These are phyloP conservation scores for Harmothoe impar DNA, from an alignment of 2,888 invertebrate species.

Conservation along the genomic window DNA sequence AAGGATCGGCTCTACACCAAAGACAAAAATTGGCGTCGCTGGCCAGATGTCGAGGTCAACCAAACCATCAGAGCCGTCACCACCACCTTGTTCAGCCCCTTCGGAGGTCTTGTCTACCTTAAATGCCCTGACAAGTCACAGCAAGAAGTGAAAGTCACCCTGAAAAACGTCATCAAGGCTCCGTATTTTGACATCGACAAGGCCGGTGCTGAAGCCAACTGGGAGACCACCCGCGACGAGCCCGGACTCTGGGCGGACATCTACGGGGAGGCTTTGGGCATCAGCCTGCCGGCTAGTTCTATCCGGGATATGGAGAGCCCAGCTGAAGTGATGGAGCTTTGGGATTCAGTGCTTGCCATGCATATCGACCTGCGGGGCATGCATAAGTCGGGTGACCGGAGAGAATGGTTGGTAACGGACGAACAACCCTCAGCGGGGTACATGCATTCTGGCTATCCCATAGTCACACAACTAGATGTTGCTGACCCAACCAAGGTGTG, in stretches of 20 bases:
- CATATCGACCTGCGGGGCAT: constrained; percentile 51
- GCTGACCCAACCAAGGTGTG: constrained; percentile 58
- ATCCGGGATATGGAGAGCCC: background rate
- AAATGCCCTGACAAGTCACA: background rate
- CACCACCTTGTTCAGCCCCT: background rate
- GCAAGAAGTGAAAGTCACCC: background rate
- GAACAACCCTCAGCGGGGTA: constrained; percentile 70
- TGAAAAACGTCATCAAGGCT: constrained; percentile 25
- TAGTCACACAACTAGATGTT: constrained; percentile 71
- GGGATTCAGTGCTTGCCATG: constrained; percentile 33
- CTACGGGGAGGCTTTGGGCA: background rate
- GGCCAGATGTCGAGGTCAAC: background rate
- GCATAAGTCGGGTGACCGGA: background rate
- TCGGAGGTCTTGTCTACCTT: constrained; percentile 34
- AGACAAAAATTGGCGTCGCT: background rate
- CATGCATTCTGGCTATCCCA: constrained; percentile 74
- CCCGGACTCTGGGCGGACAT: constrained; percentile 44
- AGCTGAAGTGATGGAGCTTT: constrained; percentile 31
- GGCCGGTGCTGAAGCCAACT: background rate
- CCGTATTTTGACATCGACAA: background rate
- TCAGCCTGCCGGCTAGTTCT: constrained; percentile 28
- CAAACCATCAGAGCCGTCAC: background rate
- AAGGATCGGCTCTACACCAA: constrained; percentile 12
- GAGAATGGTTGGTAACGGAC: constrained; percentile 70
- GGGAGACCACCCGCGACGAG: background rate